Percentiles rank a stretch among this genome's conserved stretches.
phyloP scores from a whole-genome alignment of 2,888 invertebrate species.

The Anodontia alba region DNA sequence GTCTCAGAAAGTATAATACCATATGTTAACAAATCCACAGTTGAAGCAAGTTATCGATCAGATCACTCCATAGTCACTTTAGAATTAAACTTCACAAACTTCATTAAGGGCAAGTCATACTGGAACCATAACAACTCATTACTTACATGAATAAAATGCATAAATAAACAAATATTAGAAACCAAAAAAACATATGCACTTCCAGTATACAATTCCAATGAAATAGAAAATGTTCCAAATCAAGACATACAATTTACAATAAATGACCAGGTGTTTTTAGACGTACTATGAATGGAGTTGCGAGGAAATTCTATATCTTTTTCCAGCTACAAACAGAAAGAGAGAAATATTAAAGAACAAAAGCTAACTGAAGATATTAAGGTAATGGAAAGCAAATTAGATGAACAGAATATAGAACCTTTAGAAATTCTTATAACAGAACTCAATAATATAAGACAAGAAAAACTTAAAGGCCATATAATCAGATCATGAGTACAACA shows the following conservation, averaged over 20 bases:
- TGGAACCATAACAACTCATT: constrained; percentile 43
- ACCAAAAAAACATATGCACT: constrained; percentile 31
- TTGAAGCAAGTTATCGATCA: constrained; percentile 30
- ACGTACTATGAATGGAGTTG: constrained; percentile 20
- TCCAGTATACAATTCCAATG: constrained; percentile 20
- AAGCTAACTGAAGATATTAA: background rate
- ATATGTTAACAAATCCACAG: background rate
- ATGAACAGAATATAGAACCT: background rate
- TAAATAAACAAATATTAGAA: constrained; percentile 24
- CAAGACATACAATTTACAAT: constrained; percentile 31
- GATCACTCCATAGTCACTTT: constrained; percentile 35
- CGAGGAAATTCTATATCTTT: background rate
- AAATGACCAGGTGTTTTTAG: constrained; percentile 22
- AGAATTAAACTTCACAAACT: constrained; percentile 15
- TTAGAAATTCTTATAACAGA: too few species aligned
- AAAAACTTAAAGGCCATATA: too few species aligned
- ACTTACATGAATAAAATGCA: constrained; percentile 19
- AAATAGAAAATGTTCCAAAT: constrained; percentile 1
- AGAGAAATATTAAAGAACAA: background rate
- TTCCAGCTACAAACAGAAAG: background rate
- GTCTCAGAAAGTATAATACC: constrained; percentile 16
- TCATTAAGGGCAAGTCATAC: constrained; percentile 24
- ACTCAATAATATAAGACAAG: too few species aligned
- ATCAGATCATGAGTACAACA: too few species aligned
- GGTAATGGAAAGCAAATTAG: background rate